These are phyloP conservation scores for Clarias macrocephalus DNA, from an alignment of 2,113 vertebrate genomes.

Conservation along the genomic window DNA sequence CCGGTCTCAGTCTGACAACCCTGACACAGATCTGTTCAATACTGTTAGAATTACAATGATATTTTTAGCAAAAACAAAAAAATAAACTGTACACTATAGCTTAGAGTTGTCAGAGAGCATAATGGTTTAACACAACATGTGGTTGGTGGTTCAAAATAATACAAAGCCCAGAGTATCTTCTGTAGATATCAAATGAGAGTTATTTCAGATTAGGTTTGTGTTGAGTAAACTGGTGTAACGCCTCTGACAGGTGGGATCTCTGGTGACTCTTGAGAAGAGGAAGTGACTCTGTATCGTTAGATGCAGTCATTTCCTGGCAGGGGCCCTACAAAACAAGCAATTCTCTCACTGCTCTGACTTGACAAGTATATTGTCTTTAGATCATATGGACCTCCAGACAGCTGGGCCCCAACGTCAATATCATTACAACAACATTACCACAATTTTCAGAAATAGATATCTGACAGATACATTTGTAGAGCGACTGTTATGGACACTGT, in stretches of 20 bases:
- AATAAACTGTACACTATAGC: background rate
- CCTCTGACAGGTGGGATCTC: constrained; percentile 51
- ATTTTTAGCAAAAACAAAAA: no score
- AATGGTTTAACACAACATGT: background rate
- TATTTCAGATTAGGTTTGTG: constrained; percentile 20
- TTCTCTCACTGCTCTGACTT: constrained; percentile 42
- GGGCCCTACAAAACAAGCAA: constrained; percentile 44
- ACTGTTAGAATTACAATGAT: background rate
- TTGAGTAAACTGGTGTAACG: constrained; percentile 13
- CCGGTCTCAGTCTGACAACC: no score
- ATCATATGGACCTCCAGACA: background rate
- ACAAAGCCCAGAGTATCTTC: no score
- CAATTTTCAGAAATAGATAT: background rate
- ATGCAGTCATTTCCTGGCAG: constrained; percentile 66
- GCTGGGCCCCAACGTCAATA: background rate
- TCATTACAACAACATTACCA: constrained; percentile 3
- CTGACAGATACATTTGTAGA: background rate
- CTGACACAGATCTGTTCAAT: background rate
- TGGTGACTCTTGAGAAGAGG: constrained; percentile 62
- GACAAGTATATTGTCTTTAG: background rate
- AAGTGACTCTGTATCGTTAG: constrained; percentile 72
- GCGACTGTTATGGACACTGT: background rate
- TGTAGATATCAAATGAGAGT: background rate
- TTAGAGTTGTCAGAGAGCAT: background rate
- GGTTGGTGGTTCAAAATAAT: background rate